These are phyloP conservation scores for Tetrapedia diversipes DNA, from an alignment of 2,888 invertebrate species.

Conservation along the genomic window DNA sequence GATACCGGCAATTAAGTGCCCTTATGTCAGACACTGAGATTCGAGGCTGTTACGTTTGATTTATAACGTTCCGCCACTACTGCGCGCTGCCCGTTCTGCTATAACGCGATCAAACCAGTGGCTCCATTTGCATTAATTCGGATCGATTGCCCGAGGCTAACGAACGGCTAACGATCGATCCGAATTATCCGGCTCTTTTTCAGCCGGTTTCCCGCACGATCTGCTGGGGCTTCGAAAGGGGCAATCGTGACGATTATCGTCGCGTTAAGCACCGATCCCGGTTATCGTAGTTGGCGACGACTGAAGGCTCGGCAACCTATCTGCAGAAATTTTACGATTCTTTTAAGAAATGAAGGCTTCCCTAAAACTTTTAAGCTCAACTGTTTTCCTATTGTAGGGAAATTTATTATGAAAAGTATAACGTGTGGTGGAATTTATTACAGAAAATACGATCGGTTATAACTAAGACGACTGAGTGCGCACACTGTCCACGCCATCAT, in stretches of 20 bases:
- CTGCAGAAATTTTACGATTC: no score
- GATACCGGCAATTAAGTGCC: conserved; percentile 43
- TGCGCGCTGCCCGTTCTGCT: neutral
- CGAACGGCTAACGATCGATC: conserved; percentile 39
- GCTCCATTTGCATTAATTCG: conserved; percentile 50
- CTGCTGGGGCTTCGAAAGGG: neutral
- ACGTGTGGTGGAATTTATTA: no score
- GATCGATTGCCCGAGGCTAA: conserved; percentile 34
- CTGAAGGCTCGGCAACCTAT: neutral
- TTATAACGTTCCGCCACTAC: conserved; percentile 46
- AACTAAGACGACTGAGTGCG: no score
- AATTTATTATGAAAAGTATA: no score
- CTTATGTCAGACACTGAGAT: conserved; percentile 41
- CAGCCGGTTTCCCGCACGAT: neutral
- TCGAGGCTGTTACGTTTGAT: conserved; percentile 49
- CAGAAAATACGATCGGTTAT: no score
- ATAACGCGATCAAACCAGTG: conserved; percentile 39
- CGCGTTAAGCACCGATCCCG: neutral
- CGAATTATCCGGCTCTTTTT: conserved; percentile 34
- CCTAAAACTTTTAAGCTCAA: no score
- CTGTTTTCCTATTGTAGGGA: no score
- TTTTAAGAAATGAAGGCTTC: no score
- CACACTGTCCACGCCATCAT: no score
- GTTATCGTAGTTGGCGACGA: neutral
- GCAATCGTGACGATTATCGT: neutral